Conservation (phyloP, 2,113 vertebrate species). For the Eptatretus burgeri region DNA sequence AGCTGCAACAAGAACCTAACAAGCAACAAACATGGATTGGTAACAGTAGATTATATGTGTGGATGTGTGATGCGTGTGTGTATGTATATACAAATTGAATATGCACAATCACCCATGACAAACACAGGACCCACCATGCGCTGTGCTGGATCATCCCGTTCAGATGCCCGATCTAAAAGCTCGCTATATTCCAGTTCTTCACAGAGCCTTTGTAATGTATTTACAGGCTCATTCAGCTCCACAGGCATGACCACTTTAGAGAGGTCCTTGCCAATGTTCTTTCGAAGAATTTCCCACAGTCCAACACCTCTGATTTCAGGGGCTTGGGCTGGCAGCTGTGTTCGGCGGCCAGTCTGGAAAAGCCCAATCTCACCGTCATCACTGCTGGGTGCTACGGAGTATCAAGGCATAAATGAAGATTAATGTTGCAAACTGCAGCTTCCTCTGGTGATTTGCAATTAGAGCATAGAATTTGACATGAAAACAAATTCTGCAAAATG, state of each 20-base stretch:
- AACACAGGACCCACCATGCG: slow-evolving; percentile 36
- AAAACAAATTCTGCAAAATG: too few species aligned
- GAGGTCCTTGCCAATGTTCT: slow-evolving; percentile 89
- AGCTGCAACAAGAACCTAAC: slow-evolving; percentile 66
- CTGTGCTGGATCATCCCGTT: slow-evolving; percentile 25
- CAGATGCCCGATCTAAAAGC: slow-evolving; percentile 43
- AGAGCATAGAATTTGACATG: too few species aligned
- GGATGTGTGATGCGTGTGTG: too few species aligned
- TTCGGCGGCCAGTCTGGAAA: slow-evolving; percentile 22
- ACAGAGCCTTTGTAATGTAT: slow-evolving; percentile 66
- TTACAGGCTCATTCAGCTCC: slow-evolving; percentile 67
- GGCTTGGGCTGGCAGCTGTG: slow-evolving; percentile 30
- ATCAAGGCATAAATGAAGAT: too few species aligned
- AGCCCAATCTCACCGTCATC: slow-evolving; percentile 21
- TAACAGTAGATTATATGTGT: too few species aligned
- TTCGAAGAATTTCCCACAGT: slow-evolving; percentile 79
- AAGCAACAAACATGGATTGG: too few species aligned
- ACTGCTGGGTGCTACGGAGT: too few species aligned
- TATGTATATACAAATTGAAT: neutral
- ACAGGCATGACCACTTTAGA: slow-evolving; percentile 94
- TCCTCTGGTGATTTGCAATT: too few species aligned
- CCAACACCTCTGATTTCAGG: slow-evolving; percentile 57
- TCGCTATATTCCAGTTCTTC: slow-evolving; percentile 94
- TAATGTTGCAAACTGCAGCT: too few species aligned
- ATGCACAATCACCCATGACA: neutral